A percentile compares a stretch with the other conserved stretches of the same genome.
Evolutionary conservation across 2,113 vertebrate species (phyloP).

Genomic region (Microcebus tavaratra): DNA sequence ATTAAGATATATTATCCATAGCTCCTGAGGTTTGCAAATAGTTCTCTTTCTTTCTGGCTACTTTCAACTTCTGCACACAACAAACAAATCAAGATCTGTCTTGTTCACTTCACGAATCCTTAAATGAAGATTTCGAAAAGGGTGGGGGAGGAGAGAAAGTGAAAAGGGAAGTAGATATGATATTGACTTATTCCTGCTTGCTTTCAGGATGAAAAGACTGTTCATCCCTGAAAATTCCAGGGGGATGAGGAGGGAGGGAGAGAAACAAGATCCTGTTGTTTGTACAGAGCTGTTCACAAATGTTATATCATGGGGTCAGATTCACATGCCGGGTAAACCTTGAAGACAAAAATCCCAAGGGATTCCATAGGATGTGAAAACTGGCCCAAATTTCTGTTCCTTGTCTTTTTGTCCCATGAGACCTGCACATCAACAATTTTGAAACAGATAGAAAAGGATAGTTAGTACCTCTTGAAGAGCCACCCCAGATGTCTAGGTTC

Average conservation of each 20-base stretch:
- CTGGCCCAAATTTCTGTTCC: background rate
- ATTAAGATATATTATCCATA: constrained; percentile 30
- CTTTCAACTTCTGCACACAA: constrained; percentile 5
- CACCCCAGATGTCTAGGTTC: background rate
- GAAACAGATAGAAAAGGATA: background rate
- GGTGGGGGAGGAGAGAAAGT: background rate
- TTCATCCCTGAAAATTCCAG: background rate
- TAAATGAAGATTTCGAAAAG: constrained; percentile 16
- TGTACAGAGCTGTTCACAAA: constrained; percentile 7
- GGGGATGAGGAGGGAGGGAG: background rate
- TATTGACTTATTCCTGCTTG: background rate
- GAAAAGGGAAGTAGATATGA: background rate
- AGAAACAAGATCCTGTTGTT: constrained; percentile 26
- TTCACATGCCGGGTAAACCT: constrained; percentile 24
- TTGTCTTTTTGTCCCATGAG: background rate
- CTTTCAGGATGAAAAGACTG: constrained; percentile 28
- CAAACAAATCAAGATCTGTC: background rate
- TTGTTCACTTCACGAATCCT: background rate
- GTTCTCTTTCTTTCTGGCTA: background rate
- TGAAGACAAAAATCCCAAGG: background rate
- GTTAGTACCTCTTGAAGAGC: background rate
- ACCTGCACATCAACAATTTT: background rate
- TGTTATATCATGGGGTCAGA: background rate
- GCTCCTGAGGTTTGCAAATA: background rate
- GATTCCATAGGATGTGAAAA: constrained; percentile 13